Base-by-base conservation (phyloP, 2,888 invertebrate genomes). In the Lochmaea capreae region DNA sequence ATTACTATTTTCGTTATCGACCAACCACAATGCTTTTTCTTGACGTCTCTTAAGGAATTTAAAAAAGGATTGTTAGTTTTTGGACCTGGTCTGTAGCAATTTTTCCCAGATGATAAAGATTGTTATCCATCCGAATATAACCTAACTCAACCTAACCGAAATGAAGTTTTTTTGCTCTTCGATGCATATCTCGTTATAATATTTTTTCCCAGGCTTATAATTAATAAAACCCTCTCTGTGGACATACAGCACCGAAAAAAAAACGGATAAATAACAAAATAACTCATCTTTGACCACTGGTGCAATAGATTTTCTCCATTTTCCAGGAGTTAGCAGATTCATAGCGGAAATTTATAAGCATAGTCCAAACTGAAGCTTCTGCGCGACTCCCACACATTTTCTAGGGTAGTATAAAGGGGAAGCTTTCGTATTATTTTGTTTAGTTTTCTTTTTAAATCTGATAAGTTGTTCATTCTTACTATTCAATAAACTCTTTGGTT, bases 1-100 rank as follows among this genome's bases (percentile, higher is more conserved):
- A 84, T 77, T 1, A 84, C 85, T 10, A 85, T 78, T 75, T 83
- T 83, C 11, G 74, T 72, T 43, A 80, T 81, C 3, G 79, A 67
- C 84, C 83, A 84, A 4, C 78, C 80, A 68, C 82, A 80, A 68
- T 84, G 83, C 42, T 79, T 79, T 52, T 67, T 76, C 14, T 84
- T 62, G 74, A 81, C 84, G n/a, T 77, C 69, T 26, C 83, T 72
- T 68, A 85, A 68, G 69, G 81, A 85, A 71, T 84, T 84, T 39
- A 85, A 79, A 75, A 85, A 85, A 0, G 85, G 84, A 71, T 84
- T 84, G 2, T 62, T 74, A 0, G 81, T 81, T 10, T 75, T 65
- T 0, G 57, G 54, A 1, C 78, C 79, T 1, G 76, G 67, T 14
- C 73, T 57, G 14, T 65, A 58, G 49, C 66, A 73, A 52, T 58